A percentile compares a stretch with the other conserved stretches of the same genome.
Conservation (phyloP, 2,113 vertebrate genomes). For the Damaliscus lunatus region DNA sequence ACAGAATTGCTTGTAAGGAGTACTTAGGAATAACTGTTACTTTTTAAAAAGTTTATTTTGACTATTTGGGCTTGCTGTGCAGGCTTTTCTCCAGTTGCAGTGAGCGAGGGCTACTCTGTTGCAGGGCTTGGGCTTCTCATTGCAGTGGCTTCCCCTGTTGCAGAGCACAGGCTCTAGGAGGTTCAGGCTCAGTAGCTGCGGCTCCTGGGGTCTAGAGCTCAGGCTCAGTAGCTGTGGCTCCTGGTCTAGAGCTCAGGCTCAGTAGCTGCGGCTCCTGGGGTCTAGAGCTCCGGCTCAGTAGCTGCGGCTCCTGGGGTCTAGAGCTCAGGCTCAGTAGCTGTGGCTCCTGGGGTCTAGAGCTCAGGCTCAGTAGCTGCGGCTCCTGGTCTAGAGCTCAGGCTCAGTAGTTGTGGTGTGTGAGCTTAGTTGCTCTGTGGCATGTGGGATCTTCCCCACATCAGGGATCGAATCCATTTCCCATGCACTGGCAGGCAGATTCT, state of each 20-base stretch:
- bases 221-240: too few species aligned
- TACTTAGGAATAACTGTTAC: background rate
- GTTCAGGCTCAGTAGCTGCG: background rate
- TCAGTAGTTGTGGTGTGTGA: background rate
- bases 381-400: background rate
- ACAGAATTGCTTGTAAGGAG: background rate
- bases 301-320: too few species aligned
- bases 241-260: too few species aligned
- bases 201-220: too few species aligned
- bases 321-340: background rate
- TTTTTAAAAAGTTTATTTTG: background rate
- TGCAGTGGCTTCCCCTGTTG: background rate
- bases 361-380: rapidly evolving
- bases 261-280: too few species aligned
- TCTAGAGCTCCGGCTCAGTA: background rate
- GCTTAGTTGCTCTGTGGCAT: background rate
- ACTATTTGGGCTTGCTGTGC: background rate
- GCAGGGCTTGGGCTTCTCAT: background rate
- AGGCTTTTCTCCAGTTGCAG: background rate
- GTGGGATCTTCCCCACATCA: background rate
- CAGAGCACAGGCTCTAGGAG: background rate
- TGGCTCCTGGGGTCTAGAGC: too few species aligned
- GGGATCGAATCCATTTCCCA: background rate
- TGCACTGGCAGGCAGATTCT: background rate
- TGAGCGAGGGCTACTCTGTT: background rate